Evolutionary conservation across 2,888 invertebrate species (phyloP).

Genomic region (Ectobius pallidus): DNA sequence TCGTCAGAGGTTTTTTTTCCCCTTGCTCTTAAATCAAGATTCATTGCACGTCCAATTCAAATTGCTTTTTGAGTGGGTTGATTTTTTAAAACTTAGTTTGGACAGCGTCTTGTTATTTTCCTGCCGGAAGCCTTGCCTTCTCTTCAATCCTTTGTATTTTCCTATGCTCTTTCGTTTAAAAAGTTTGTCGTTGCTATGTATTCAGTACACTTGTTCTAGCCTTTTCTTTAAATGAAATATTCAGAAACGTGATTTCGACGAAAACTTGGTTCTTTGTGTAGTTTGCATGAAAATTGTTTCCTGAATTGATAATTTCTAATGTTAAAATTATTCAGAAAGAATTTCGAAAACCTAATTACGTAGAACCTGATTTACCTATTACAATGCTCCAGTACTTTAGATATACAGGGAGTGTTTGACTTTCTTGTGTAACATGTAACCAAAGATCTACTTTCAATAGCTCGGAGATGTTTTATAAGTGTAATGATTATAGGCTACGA

Average conservation of each 20-base stretch:
- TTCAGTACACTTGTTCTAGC: background rate
- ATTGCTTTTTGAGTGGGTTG: slow-evolving; percentile 37
- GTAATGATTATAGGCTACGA: too few relatives aligned
- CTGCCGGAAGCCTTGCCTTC: background rate
- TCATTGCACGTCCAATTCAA: slow-evolving; percentile 38
- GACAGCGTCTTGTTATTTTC: slow-evolving; percentile 24
- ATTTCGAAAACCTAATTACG: too few relatives aligned
- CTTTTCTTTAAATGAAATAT: background rate
- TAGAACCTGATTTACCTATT: too few relatives aligned
- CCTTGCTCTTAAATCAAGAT: background rate
- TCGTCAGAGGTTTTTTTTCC: background rate
- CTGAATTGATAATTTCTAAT: too few relatives aligned
- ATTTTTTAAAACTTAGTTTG: slow-evolving; percentile 34
- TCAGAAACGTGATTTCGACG: background rate
- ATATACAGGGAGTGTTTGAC: too few relatives aligned
- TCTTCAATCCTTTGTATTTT: background rate
- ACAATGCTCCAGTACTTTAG: too few relatives aligned
- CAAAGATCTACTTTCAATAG: too few relatives aligned
- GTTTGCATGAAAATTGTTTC: too few relatives aligned
- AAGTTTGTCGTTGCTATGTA: background rate
- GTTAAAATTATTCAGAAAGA: too few relatives aligned
- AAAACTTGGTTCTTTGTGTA: too few relatives aligned
- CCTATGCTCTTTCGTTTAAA: background rate
- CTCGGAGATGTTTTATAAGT: too few relatives aligned
- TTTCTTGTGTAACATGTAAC: too few relatives aligned